Evolutionary conservation across 2,113 vertebrate genomes (phyloP).

Genomic region (Tenrec ecaudatus): DNA sequence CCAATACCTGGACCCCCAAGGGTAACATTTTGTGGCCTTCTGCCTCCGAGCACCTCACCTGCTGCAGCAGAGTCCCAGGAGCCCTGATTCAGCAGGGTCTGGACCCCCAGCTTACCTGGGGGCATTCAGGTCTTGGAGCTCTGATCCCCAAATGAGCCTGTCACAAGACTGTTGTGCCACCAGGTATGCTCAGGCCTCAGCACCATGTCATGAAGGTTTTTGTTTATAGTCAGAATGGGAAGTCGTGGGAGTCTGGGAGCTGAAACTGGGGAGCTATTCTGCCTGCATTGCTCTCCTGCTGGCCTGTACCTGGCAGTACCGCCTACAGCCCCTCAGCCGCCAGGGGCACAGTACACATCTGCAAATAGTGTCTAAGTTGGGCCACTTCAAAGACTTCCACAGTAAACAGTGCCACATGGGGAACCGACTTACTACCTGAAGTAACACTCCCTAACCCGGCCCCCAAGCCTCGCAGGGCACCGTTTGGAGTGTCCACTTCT

Average conservation of each 20-base stretch:
- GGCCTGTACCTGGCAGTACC: too few relatives aligned
- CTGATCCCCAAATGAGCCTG: background rate
- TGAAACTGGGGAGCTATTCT: too few relatives aligned
- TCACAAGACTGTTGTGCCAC: too few relatives aligned
- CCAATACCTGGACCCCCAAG: background rate
- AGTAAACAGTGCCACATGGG: background rate
- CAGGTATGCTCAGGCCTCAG: too few relatives aligned
- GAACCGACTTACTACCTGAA: background rate
- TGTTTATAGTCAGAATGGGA: background rate
- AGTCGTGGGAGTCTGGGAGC: background rate
- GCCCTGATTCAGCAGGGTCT: background rate
- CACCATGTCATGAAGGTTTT: too few relatives aligned
- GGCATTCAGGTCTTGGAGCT: background rate
- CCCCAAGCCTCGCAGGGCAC: background rate
- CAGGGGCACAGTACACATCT: background rate
- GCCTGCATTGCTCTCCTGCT: too few relatives aligned
- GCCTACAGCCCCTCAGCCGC: too few relatives aligned
- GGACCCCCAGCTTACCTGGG: background rate
- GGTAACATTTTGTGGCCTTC: background rate
- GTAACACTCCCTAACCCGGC: background rate
- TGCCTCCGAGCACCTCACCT: background rate
- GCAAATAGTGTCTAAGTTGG: background rate
- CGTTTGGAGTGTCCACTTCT: background rate
- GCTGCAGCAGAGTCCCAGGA: background rate
- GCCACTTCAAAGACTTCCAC: conserved; percentile 24